Evolutionary conservation across 2,113 vertebrate species (phyloP).

Genomic region (Tangachromis dhanisi): DNA sequence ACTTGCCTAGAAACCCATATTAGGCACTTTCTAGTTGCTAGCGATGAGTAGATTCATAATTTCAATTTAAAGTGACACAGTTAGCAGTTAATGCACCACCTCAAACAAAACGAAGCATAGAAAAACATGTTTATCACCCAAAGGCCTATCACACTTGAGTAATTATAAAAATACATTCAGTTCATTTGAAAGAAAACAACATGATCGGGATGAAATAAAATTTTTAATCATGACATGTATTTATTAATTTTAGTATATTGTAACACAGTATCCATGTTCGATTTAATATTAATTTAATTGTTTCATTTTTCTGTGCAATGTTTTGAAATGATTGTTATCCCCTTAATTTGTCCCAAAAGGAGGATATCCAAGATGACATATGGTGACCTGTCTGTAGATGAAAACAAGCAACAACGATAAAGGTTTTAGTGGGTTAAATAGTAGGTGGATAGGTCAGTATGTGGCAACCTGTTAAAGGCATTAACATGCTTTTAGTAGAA

Average conservation of each 20-base stretch:
- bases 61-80: background rate
- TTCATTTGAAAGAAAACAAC: background rate
- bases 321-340: background rate
- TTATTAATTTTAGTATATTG: background rate
- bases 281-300: background rate
- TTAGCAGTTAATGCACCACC: background rate
- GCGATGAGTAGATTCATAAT: background rate
- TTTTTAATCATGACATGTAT: background rate
- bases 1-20: background rate
- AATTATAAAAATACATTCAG: background rate
- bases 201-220: background rate
- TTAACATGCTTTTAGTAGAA: background rate
- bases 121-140: background rate
- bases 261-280: background rate
- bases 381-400: background rate
- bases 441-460: background rate
- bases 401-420: background rate
- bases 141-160: background rate
- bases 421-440: background rate
- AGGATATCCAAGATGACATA: background rate
- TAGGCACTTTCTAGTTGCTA: background rate
- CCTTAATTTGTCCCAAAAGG: background rate
- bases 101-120: background rate
- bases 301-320: background rate
- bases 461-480: background rate